A percentile compares a stretch with the other conserved stretches of the same genome.
Conservation (phyloP, 2,113 vertebrate species). For the Danionella cerebrum region DNA sequence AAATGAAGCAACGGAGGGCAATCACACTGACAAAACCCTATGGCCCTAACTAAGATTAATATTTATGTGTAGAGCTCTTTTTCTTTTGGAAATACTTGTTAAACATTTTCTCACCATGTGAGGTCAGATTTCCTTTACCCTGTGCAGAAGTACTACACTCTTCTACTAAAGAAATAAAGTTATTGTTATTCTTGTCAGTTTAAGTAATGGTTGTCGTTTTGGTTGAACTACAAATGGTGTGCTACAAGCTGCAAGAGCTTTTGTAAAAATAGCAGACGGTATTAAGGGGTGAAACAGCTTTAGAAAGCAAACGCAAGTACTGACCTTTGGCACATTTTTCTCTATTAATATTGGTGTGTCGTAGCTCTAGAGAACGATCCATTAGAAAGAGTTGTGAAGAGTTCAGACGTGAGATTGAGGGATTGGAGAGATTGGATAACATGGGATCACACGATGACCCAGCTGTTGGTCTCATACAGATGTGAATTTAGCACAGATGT, state of each 20-base stretch:
- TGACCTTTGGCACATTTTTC: conserved; percentile 2
- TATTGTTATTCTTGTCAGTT: too few species aligned
- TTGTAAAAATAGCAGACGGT: background rate
- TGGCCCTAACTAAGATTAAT: too few species aligned
- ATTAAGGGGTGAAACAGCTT: background rate
- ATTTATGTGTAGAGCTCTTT: too few species aligned
- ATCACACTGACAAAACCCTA: too few species aligned
- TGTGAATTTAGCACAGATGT: conserved; percentile 9
- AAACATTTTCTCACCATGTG: too few species aligned
- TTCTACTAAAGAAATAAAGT: background rate
- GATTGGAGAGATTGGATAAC: conserved; percentile 8
- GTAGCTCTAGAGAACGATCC: background rate
- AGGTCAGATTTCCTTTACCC: too few species aligned
- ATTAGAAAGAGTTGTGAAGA: background rate
- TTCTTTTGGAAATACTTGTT: too few species aligned
- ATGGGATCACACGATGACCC: background rate
- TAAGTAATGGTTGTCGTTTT: background rate
- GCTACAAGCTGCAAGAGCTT: background rate
- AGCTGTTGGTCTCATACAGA: conserved; percentile 9
- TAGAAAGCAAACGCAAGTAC: background rate
- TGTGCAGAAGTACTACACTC: too few species aligned
- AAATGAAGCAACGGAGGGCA: too few species aligned
- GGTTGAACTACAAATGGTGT: background rate
- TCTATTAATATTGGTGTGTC: background rate
- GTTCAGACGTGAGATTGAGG: background rate